Conservation (phyloP, 2,797 vertebrate species). For the Babyrousa celebensis region DNA sequence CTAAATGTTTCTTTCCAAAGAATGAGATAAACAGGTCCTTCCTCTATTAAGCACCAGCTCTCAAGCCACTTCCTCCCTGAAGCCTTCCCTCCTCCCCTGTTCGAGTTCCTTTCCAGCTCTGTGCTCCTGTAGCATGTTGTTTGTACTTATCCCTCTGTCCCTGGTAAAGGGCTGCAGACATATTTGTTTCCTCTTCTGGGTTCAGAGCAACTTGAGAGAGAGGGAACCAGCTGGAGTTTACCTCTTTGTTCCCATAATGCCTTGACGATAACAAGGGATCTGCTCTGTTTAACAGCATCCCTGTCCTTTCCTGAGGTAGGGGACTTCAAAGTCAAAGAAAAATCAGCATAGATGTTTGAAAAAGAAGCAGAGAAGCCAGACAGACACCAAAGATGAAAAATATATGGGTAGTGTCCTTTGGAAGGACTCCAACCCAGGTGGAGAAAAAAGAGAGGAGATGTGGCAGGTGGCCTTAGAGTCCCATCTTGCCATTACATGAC, state of each 20-base stretch:
- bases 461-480: background rate
- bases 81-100: background rate
- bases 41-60: background rate
- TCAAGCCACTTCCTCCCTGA: constrained; percentile 20
- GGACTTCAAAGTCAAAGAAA: background rate
- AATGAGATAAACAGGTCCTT: constrained; percentile 9
- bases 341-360: background rate
- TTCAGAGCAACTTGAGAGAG: background rate
- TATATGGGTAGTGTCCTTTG: background rate
- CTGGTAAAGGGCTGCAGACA: background rate
- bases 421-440: background rate
- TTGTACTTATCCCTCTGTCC: background rate
- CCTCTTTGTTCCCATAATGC: background rate
- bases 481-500: background rate
- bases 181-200: background rate
- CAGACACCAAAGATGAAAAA: background rate
- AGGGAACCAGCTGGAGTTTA: constrained; percentile 3
- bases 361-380: constrained; percentile 2
- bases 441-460: background rate
- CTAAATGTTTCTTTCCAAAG: constrained; percentile 37
- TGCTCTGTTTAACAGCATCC: background rate
- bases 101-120: background rate
- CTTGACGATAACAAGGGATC: constrained; percentile 30
- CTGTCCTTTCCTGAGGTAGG: background rate
- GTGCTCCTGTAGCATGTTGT: background rate